These are phyloP conservation scores for Bombus balteatus DNA, from an alignment of 1,140 invertebrate genomes.

Conservation along the genomic window DNA sequence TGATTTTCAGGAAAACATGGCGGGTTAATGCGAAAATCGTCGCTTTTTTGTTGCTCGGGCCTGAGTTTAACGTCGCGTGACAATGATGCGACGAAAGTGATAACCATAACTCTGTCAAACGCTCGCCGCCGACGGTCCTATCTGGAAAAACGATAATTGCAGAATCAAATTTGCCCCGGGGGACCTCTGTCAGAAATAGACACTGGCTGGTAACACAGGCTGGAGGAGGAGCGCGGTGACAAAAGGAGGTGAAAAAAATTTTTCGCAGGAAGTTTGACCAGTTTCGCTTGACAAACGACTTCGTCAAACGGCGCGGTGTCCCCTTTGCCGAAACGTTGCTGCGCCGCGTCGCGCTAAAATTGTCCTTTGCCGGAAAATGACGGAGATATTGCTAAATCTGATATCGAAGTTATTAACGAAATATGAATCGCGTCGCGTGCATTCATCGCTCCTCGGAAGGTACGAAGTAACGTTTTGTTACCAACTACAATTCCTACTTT, in stretches of 20 bases:
- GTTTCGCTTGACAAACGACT: slow-evolving; percentile 29
- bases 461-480: too few relatives aligned
- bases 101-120: slow-evolving; percentile 50
- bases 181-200: slow-evolving; percentile 39
- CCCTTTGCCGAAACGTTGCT: not conserved
- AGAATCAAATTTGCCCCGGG: slow-evolving; percentile 38
- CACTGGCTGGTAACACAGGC: not conserved
- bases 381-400: not conserved
- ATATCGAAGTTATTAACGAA: not conserved
- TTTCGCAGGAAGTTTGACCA: slow-evolving; percentile 5
- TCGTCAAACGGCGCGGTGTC: slow-evolving; percentile 48
- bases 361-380: not conserved
- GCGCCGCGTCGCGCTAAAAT: too few relatives aligned
- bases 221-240: too few relatives aligned
- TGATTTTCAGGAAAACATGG: slow-evolving; percentile 41
- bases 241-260: slow-evolving; percentile 28
- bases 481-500: too few relatives aligned
- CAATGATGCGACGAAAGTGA: slow-evolving; percentile 52
- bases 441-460: too few relatives aligned
- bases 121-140: slow-evolving; percentile 18
- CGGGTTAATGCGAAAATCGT: slow-evolving; percentile 28
- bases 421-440: too few relatives aligned
- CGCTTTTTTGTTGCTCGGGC: slow-evolving; percentile 10
- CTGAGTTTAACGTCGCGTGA: slow-evolving; percentile 51
- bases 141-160: slow-evolving; percentile 52